phyloP scores from a whole-genome alignment of 2,797 vertebrate species.

The Phylloscopus collybita region DNA sequence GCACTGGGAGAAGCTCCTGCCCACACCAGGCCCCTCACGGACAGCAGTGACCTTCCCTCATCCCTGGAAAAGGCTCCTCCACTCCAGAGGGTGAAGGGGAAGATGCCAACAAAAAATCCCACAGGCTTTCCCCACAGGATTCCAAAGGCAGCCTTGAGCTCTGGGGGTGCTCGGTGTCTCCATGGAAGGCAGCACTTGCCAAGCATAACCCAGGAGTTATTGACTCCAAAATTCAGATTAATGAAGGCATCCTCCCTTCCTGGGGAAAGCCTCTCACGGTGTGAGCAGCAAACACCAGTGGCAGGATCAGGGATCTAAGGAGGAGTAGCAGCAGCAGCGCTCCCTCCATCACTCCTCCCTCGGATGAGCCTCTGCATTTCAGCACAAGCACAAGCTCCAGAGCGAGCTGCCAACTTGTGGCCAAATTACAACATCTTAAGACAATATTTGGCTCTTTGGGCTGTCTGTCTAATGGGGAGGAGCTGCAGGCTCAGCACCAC shows the following conservation, averaged over 20 bases:
- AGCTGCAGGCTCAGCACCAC: background rate
- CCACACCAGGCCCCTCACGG: rapidly evolving
- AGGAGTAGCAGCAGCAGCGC: rapidly evolving
- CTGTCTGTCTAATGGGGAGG: background rate
- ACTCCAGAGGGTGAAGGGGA: background rate
- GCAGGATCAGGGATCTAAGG: rapidly evolving
- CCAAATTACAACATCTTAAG: background rate
- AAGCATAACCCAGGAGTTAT: background rate
- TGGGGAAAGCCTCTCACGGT: background rate
- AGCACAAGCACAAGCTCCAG: background rate
- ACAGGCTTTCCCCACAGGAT: background rate
- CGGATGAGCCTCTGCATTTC: rapidly evolving
- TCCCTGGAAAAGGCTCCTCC: background rate
- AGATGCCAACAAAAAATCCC: background rate
- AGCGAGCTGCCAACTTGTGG: background rate
- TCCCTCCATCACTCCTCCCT: background rate
- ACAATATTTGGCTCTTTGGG: background rate
- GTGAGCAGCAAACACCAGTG: background rate
- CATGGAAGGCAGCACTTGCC: rapidly evolving
- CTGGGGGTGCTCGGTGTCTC: rapidly evolving
- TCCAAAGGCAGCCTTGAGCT: rapidly evolving
- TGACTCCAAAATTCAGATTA: background rate
- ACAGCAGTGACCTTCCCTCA: background rate
- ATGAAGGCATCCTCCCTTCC: background rate
- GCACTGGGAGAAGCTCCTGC: background rate